Evolutionary conservation across 1,140 invertebrate species (phyloP), one percentile per base, ranked within the genome.

Genomic region (Zaprionus inermis): DNA sequence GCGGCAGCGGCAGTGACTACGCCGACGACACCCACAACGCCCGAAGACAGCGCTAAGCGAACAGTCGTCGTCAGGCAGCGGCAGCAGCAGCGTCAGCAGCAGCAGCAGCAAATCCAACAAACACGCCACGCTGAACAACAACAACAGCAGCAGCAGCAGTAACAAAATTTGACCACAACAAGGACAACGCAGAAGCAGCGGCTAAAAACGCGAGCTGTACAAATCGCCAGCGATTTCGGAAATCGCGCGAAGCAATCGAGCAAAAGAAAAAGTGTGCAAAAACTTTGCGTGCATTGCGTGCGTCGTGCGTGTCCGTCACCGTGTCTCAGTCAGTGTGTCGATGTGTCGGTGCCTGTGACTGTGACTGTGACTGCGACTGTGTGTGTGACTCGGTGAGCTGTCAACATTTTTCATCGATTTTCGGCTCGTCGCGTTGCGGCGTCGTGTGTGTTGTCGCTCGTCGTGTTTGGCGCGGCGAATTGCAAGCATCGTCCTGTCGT

Each of bases 21-120:
- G 65, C 38, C 64, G 72, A 70, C 72, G 72, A 54, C 72, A 71
- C 67, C 71, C 71, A 73, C 71, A 69, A 73, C 71, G 71, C 51
- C 22, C 72, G 72, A 66, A 75, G 68, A 75, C 72, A 58, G 72
- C 44, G 52, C 57, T 20, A 67, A 76, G 57, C 70, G 58, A 68
- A 78, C 72, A 78, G 76, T 78, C 76, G 76, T 76, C 73, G 76
- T 77, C 65, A 67, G 74, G 74, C 74, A 77, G 70, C 77, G 74
- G 77, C 73, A 76, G 73, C 69, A 79, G 73, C 69, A 76, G 73
- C 73, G 73, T 56, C 61, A 72, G 69, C 73, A 72, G 74, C 73
- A 75, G 79, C 81, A 75, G 81, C 81, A 63, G 14, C 38, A 58
- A 51, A 66, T 61, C 38, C 36, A 73, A 57, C 51, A 34, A 64